Percentiles rank a stretch among this genome's conserved stretches.
Conservation (phyloP, 2,113 vertebrate genomes). For the Tricholaema leucomelas region DNA sequence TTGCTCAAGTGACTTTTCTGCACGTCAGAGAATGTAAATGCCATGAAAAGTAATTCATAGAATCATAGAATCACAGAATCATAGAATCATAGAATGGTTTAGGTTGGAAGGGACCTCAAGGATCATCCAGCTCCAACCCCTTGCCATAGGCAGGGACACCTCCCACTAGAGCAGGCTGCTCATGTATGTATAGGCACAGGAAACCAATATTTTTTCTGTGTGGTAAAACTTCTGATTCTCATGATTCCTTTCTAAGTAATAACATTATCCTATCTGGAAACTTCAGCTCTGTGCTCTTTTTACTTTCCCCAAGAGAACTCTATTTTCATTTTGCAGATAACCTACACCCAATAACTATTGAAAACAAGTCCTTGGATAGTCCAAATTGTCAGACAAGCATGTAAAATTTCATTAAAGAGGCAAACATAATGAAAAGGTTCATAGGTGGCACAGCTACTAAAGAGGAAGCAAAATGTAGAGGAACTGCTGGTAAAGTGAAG, state of each 20-base stretch:
- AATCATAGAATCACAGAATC: no score
- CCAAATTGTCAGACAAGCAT: not conserved
- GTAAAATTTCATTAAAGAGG: slow-evolving; percentile 28
- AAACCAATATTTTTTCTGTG: not conserved
- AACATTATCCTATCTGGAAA: not conserved
- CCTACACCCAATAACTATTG: not conserved
- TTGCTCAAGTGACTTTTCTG: not conserved
- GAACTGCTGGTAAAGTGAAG: not conserved
- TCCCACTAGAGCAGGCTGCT: no score
- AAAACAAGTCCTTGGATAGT: slow-evolving; percentile 6
- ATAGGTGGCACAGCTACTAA: not conserved
- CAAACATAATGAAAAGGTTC: not conserved
- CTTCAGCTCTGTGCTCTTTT: not conserved
- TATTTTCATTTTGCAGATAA: not conserved
- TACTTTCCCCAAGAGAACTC: not conserved
- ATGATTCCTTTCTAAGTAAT: not conserved
- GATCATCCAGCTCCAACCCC: no score
- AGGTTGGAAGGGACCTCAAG: no score
- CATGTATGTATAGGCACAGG: not conserved
- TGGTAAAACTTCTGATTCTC: not conserved
- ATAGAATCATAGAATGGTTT: no score
- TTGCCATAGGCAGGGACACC: no score
- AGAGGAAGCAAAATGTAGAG: not conserved
- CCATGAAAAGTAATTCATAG: not conserved
- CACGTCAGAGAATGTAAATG: not conserved